Evolutionary conservation across 92 coral and sea anemone species (phyloP).

Genomic region (Palythoa heliodiscus): DNA sequence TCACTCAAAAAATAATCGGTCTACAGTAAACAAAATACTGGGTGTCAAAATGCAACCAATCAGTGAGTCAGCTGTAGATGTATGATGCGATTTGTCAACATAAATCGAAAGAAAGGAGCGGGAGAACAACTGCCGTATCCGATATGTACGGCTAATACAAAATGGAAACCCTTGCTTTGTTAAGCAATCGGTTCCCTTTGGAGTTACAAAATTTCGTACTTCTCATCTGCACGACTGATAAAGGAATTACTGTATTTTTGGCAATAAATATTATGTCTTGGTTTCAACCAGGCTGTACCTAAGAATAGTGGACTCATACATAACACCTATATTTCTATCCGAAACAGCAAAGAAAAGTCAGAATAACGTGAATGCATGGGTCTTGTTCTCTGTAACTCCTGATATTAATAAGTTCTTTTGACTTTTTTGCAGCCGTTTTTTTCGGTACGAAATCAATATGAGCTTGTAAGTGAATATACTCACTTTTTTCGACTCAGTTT

Average conservation of each 20-base stretch:
- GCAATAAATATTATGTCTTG: slow-evolving; percentile 7
- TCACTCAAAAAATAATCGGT: not conserved
- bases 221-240: not conserved
- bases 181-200: not conserved
- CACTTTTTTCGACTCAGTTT: slow-evolving; percentile 53
- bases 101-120: not conserved
- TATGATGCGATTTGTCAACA: slow-evolving; percentile 1
- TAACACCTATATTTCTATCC: slow-evolving; percentile 1
- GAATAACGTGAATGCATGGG: not conserved
- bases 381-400: not conserved
- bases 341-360: not conserved
- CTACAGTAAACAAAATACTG: not conserved
- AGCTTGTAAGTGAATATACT: not conserved
- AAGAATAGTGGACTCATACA: not conserved
- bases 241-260: not conserved
- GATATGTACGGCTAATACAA: not conserved
- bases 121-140: not conserved
- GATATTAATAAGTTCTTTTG: not conserved
- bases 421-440: not conserved
- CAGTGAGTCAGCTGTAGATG: not conserved
- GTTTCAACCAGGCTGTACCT: slow-evolving; percentile 1
- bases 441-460: slow-evolving; percentile 1
- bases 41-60: slow-evolving; percentile 5
- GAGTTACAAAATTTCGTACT: not conserved
- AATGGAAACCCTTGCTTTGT: not conserved